Evolutionary conservation across 2,888 invertebrate genomes (phyloP).

Genomic region (Hedychridium roseum): DNA sequence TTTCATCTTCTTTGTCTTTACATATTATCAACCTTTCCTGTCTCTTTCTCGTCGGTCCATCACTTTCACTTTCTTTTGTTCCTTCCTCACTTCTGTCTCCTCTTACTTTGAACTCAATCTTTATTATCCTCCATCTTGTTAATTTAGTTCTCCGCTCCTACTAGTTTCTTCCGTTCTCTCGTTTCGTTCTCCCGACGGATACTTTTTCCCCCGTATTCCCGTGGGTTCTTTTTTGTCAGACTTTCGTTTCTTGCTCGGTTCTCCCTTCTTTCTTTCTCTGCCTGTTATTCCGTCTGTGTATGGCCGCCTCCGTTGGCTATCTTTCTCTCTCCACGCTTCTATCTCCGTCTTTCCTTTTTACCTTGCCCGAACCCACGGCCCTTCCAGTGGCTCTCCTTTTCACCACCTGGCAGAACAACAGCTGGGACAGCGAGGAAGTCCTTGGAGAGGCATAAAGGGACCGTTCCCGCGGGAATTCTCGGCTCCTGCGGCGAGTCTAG

Average conservation of each 20-base stretch:
- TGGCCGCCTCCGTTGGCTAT: no score
- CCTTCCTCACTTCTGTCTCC: background rate
- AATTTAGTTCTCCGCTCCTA: conserved; percentile 4
- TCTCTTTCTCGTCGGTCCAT: background rate
- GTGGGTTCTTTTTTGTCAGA: no score
- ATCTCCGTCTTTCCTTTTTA: conserved; percentile 6
- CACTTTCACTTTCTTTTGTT: background rate
- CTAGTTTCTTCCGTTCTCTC: no score
- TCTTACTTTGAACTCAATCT: background rate
- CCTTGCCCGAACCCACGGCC: conserved; percentile 1
- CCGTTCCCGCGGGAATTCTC: no score
- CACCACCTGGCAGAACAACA: conserved; percentile 46
- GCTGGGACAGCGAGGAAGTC: conserved; percentile 38
- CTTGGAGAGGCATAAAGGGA: conserved; percentile 31
- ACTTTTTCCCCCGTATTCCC: no score
- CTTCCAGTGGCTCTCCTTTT: conserved; percentile 30
- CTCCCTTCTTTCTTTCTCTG: background rate
- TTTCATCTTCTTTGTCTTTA: no score
- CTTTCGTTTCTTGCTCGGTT: no score
- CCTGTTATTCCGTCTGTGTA: no score
- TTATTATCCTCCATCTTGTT: background rate
- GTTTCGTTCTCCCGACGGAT: background rate
- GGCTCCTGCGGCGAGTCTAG: no score
- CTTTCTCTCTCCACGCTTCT: background rate
- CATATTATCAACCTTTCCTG: no score